Conservation (phyloP, 2,888 invertebrate species). For the Oegoconia quadripuncta region DNA sequence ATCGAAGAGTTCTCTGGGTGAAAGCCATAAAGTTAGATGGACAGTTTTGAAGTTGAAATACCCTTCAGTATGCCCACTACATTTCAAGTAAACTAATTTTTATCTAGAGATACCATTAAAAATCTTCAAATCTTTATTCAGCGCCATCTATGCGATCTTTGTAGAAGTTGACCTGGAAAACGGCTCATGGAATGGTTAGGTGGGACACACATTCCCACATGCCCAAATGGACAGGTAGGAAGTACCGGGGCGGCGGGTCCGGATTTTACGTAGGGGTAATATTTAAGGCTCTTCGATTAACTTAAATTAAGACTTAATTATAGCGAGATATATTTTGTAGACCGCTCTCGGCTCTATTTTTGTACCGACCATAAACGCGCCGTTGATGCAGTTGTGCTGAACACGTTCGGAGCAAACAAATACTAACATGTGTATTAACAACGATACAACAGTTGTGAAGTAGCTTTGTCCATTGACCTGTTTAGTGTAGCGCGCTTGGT, state of each 20-base stretch:
- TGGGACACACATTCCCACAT: no score
- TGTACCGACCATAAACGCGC: slow-evolving; percentile 53
- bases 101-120: no score
- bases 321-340: slow-evolving; percentile 51
- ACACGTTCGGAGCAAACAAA: neutral
- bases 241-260: neutral
- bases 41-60: no score
- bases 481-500: neutral
- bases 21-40: no score
- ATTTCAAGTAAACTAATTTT: no score
- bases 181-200: no score
- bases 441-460: neutral
- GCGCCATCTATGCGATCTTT: no score
- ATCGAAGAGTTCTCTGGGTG: no score
- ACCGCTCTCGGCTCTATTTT: slow-evolving; percentile 60
- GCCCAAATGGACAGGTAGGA: no score
- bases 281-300: slow-evolving; percentile 35
- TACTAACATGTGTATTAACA: neutral
- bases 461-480: neutral
- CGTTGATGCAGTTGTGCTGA: neutral
- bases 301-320: slow-evolving; percentile 49
- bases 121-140: no score
- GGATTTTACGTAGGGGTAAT: slow-evolving; percentile 26
- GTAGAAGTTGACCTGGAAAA: no score
- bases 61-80: no score